Evolutionary conservation across 2,888 invertebrate genomes (phyloP), one percentile per base, ranked within the genome.

Genomic region (Cephus runcator): DNA sequence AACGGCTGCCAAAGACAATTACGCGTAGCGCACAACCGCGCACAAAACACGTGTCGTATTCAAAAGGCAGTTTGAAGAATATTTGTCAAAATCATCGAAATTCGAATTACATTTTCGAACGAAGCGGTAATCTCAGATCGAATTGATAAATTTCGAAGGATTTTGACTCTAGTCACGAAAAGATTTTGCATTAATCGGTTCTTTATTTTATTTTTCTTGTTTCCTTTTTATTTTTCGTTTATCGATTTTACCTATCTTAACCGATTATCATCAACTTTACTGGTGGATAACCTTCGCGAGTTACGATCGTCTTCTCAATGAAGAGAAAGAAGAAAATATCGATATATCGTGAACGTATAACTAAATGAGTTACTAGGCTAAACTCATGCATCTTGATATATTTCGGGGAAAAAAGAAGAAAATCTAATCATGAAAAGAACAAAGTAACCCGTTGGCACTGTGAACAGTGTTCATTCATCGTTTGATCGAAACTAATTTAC

Each of bases 81-180:
- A 69, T 35, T 74, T 76, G 56, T 56, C 56, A 56, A 23, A 56
- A 56, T 23, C 56, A 56, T 56, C 23, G 56, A 56, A 56, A 23
- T 56, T 56, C 23, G 9, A 56, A 23, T 56, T 56, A 23, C 23
- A 56, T 56, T 56, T 9, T 56, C 56, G 9, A 56, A 56, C 9
- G 56, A 23, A 23, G 23, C 56, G 15, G 2, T 56, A 56, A 23
- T 23, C 56, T 56, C 23, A 23, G 56, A 23, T 56, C 23, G 11
- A 71, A 30, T 23, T 9, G 71, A 71, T 56, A 56, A 71, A 71
- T 71, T 69, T 77, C 73, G 73, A 77, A 76, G 23, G 68, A 75
- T 76, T 78, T 78, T 73, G 76, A 83, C 80, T 87, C 87, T 87
- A 87, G 87, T 87, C 87, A 86, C 76, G 79, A 81, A 80, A 69